Evolutionary conservation across 92 coral and sea anemone species (phyloP).

Genomic region (Phenganax subtilis): DNA sequence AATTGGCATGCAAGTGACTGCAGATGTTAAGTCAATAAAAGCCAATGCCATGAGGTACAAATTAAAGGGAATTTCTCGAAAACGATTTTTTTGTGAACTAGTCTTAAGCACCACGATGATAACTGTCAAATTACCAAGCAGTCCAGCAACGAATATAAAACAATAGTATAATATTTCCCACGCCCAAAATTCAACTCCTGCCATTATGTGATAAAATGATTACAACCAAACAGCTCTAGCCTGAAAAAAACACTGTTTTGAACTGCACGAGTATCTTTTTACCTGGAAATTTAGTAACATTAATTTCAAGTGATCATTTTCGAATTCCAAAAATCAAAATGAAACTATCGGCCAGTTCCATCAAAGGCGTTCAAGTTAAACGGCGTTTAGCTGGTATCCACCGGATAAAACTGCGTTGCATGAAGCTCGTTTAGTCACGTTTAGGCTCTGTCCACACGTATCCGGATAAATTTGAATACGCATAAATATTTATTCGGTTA

Average conservation of each 20-base stretch:
- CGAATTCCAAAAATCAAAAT: too few relatives aligned
- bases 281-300: neutral
- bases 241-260: neutral
- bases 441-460: too few relatives aligned
- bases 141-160: neutral
- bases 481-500: too few relatives aligned
- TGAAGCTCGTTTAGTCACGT: too few relatives aligned
- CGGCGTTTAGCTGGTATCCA: too few relatives aligned
- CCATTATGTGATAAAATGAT: neutral
- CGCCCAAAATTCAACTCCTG: neutral
- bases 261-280: neutral
- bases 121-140: neutral
- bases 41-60: constrained; percentile 31
- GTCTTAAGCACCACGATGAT: constrained; percentile 6
- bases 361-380: too few relatives aligned
- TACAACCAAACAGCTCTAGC: neutral
- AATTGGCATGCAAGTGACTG: constrained; percentile 16
- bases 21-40: constrained; percentile 17
- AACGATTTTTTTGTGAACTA: neutral
- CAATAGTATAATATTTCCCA: constrained; percentile 1
- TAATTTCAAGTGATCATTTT: too few relatives aligned
- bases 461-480: too few relatives aligned
- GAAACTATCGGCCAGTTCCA: too few relatives aligned
- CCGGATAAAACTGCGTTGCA: too few relatives aligned
- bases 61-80: constrained; percentile 26